These are phyloP conservation scores for Myrmophylax atrothorax DNA, from an alignment of 2,113 vertebrate species.

Conservation along the genomic window DNA sequence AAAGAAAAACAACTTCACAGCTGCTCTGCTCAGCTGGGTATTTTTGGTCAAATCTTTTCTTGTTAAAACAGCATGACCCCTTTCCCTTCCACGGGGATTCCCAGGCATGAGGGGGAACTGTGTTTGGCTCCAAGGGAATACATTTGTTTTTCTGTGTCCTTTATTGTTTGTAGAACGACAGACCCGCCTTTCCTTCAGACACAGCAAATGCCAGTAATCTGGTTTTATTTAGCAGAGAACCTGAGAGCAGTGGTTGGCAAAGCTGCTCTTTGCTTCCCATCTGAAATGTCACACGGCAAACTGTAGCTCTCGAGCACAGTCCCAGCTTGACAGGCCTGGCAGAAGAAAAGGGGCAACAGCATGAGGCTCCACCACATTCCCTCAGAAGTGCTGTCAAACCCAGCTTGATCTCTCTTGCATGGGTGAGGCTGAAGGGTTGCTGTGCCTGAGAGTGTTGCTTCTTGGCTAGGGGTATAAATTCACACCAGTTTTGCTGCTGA, in stretches of 20 bases:
- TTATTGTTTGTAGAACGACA: not conserved
- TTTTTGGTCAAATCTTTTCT: constrained; percentile 31
- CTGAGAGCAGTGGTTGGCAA: constrained; percentile 17
- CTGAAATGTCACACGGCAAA: constrained; percentile 36
- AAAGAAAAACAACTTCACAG: not conserved
- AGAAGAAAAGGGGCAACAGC: constrained; percentile 38
- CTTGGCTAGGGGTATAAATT: not conserved
- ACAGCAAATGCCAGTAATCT: constrained; percentile 21
- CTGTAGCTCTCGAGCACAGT: not conserved
- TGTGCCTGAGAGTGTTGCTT: not conserved
- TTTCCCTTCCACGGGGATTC: constrained; percentile 47
- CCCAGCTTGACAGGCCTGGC: constrained; percentile 49
- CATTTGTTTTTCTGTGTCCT: not conserved
- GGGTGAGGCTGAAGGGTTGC: constrained; percentile 2
- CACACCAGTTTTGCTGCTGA: not conserved
- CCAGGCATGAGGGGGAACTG: not conserved
- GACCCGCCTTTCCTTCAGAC: not conserved
- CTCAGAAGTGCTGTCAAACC: constrained; percentile 12
- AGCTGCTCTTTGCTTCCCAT: constrained; percentile 16
- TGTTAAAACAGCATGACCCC: not conserved
- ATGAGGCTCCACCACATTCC: not conserved
- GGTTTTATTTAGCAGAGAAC: constrained; percentile 21
- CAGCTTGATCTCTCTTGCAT: not conserved
- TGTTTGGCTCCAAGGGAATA: not conserved
- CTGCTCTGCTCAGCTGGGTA: constrained; percentile 8